Evolutionary conservation across 2,888 invertebrate species (phyloP).

Genomic region (Eupithecia subumbrata): DNA sequence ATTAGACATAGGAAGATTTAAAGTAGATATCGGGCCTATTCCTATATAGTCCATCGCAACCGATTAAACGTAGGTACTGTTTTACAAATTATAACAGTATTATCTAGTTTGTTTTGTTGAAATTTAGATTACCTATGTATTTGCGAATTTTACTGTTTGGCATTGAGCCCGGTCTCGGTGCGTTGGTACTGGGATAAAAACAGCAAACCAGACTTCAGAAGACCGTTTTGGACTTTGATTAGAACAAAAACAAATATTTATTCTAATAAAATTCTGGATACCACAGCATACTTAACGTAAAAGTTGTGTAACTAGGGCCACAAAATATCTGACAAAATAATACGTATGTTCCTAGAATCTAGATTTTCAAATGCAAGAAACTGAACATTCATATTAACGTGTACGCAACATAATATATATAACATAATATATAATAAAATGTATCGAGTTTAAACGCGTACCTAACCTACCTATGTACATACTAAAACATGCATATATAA

Average conservation of each 20-base stretch:
- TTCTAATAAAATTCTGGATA: background rate
- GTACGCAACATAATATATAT: too few relatives aligned
- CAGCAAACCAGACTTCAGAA: conserved; percentile 3
- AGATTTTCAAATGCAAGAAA: background rate
- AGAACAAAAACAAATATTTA: background rate
- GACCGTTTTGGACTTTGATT: background rate
- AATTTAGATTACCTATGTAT: background rate
- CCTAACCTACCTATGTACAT: background rate
- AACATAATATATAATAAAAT: too few relatives aligned
- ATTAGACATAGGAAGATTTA: background rate
- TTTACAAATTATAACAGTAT: background rate
- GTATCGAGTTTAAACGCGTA: background rate
- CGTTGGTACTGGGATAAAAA: background rate
- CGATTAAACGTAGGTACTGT: background rate
- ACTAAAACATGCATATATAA: background rate
- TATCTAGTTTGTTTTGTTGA: background rate
- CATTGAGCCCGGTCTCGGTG: conserved; percentile 7
- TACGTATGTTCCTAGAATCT: background rate
- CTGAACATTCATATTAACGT: background rate
- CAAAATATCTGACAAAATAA: background rate
- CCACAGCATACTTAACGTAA: background rate
- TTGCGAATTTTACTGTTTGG: conserved; percentile 6
- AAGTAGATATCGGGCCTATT: background rate
- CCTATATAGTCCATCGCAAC: background rate
- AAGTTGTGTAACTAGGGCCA: background rate